Conservation (phyloP, 2,797 vertebrate genomes). For the Gymnothorax javanicus region DNA sequence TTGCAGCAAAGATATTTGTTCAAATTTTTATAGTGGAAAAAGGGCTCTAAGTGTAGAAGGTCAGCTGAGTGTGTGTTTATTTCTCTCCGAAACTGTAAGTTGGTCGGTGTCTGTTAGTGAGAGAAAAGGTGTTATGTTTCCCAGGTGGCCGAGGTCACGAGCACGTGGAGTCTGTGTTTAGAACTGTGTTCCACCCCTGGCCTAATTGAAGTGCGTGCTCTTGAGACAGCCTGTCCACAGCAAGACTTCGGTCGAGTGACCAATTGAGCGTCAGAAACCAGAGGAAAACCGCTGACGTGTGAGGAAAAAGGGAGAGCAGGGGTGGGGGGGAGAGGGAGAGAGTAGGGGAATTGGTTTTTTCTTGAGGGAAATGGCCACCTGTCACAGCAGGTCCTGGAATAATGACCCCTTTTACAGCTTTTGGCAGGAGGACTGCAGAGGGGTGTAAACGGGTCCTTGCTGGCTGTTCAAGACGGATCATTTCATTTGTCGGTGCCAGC, state of each 20-base stretch:
- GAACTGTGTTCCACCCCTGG: neutral
- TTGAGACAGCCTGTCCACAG: neutral
- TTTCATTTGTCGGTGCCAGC: neutral
- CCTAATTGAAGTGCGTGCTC: conserved; percentile 7
- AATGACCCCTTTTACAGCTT: conserved; percentile 28
- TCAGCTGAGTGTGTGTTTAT: neutral
- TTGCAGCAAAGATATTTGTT: neutral
- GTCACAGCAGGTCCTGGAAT: conserved; percentile 16
- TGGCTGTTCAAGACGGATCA: neutral
- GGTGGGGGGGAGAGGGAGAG: neutral
- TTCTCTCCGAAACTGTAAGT: too few species aligned
- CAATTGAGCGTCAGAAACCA: too few species aligned
- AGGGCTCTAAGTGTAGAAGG: neutral
- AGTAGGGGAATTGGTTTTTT: neutral
- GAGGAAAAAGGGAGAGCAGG: neutral
- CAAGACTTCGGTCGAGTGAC: neutral
- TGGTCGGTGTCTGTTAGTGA: neutral
- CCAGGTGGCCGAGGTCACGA: neutral
- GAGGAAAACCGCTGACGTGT: neutral
- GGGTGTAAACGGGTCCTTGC: conserved; percentile 7
- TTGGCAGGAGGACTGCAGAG: conserved; percentile 14
- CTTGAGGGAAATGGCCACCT: conserved; percentile 25
- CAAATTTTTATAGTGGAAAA: neutral
- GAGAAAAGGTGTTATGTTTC: neutral
- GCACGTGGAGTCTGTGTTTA: neutral